Conservation (phyloP, 2,888 invertebrate genomes). For the Chesias legatella region DNA sequence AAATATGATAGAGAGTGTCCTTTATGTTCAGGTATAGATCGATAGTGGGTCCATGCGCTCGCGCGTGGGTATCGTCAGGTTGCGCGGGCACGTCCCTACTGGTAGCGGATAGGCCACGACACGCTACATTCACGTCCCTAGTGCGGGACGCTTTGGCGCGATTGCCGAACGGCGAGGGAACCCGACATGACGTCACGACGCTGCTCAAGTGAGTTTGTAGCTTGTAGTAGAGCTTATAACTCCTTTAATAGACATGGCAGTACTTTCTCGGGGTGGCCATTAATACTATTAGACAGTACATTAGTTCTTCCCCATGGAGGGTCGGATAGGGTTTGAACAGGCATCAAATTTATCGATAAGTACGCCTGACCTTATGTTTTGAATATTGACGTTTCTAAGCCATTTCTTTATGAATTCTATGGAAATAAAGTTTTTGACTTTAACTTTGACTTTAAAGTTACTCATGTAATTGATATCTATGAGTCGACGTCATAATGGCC, state of each 20-base stretch:
- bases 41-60: slow-evolving; percentile 71
- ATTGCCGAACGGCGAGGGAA: slow-evolving; percentile 96
- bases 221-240: background rate
- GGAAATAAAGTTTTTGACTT: too few species aligned
- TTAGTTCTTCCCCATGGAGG: too few species aligned
- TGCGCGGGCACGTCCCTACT: slow-evolving; percentile 90
- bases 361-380: too few species aligned
- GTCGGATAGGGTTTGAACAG: too few species aligned
- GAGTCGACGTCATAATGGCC: too few species aligned
- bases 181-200: slow-evolving; percentile 94
- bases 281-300: too few species aligned
- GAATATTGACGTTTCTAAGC: too few species aligned
- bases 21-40: slow-evolving; percentile 48
- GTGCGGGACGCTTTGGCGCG: slow-evolving; percentile 97
- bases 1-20: background rate
- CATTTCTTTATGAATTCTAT: too few species aligned
- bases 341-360: too few species aligned
- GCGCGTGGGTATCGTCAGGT: slow-evolving; percentile 76
- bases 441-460: too few species aligned
- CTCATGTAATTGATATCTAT: too few species aligned
- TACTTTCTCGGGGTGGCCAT: too few species aligned
- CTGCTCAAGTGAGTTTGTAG: slow-evolving; percentile 80
- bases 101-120: slow-evolving; percentile 90
- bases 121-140: slow-evolving; percentile 93
- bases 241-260: background rate